A percentile compares a stretch with the other conserved stretches of the same genome.
These are phyloP conservation scores for Pseudorectes ferrugineus DNA, from an alignment of 2,113 vertebrate species.

Conservation along the genomic window DNA sequence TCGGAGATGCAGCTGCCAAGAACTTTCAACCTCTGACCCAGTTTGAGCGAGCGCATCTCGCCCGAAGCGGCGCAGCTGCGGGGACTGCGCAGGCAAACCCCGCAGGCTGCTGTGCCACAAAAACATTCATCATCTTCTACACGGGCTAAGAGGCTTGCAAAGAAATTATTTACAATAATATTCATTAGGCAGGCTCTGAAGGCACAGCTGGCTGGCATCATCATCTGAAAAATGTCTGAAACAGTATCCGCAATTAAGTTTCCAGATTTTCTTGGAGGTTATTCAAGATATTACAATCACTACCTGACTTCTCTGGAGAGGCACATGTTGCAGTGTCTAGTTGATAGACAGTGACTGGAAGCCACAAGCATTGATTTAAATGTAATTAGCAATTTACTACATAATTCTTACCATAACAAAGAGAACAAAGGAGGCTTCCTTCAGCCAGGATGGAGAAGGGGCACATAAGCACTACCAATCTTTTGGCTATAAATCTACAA, in stretches of 20 bases:
- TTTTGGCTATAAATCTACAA: not conserved
- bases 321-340: not conserved
- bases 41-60: not conserved
- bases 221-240: not conserved
- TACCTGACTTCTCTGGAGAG: not conserved
- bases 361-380: not conserved
- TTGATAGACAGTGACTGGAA: not conserved
- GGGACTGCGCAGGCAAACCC: not conserved
- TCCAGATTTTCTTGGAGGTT: not conserved
- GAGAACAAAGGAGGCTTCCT: not conserved
- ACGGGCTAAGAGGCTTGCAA: not conserved
- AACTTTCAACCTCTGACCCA: conserved; percentile 23
- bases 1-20: conserved; percentile 14
- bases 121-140: not conserved
- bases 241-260: not conserved
- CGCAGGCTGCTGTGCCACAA: not conserved
- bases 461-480: not conserved
- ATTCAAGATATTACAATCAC: not conserved
- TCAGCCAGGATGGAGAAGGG: not conserved
- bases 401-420: not conserved
- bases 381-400: not conserved
- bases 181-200: not conserved
- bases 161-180: not conserved
- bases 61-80: not conserved
- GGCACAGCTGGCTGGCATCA: not conserved